Percentiles rank a stretch among this genome's conserved stretches.
Evolutionary conservation across 2,888 invertebrate species (phyloP).

Genomic region (Drosophila suboccidentalis): DNA sequence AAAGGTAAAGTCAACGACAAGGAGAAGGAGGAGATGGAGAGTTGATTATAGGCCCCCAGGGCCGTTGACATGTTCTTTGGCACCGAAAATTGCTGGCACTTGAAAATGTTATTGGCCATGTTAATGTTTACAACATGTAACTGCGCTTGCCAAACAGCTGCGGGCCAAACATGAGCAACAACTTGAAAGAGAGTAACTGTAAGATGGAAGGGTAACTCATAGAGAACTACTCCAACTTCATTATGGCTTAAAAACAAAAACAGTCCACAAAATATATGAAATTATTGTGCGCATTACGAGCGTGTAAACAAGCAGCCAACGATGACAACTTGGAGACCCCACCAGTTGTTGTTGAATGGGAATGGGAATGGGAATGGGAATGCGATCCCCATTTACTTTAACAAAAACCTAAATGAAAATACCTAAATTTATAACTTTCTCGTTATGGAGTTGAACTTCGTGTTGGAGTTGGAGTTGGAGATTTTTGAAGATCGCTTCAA

Average conservation of each 20-base stretch:
- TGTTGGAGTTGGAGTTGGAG: conserved; percentile 4
- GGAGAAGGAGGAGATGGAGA: conserved; percentile 4
- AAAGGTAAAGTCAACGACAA: conserved; percentile 1
- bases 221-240: not conserved
- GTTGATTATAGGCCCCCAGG: conserved; percentile 68
- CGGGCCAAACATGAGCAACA: conserved; percentile 58
- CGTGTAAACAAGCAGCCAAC: conserved; percentile 79
- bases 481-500: conserved; percentile 13
- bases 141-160: conserved; percentile 69
- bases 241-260: not conserved
- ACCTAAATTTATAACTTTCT: conserved; percentile 83
- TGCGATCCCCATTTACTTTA: not conserved
- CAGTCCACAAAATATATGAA: conserved; percentile 37
- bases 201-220: not conserved
- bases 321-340: conserved; percentile 74
- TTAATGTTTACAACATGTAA: conserved; percentile 79
- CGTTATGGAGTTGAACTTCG: conserved; percentile 68
- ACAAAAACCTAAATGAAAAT: conserved; percentile 62
- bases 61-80: conserved; percentile 70
- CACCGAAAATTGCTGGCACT: conserved; percentile 59
- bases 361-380: conserved; percentile 4
- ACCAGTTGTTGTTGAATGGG: conserved; percentile 43
- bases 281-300: conserved; percentile 63
- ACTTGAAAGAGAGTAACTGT: conserved; percentile 2
- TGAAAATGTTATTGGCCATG: conserved; percentile 65